Percentiles rank a stretch among this genome's conserved stretches.
Evolutionary conservation across 2,888 invertebrate genomes (phyloP).

Genomic region (Rhyacophila evoluta): DNA sequence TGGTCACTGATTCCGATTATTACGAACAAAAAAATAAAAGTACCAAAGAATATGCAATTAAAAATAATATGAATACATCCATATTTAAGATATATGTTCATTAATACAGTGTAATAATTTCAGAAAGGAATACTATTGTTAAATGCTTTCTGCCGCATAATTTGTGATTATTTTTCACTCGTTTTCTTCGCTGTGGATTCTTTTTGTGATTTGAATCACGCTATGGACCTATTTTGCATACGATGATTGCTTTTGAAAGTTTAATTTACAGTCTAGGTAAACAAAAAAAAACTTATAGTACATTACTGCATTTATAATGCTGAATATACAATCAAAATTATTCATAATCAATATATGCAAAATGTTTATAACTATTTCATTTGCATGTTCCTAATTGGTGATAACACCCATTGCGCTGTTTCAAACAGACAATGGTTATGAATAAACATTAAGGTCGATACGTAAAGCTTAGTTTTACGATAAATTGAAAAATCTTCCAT

Average conservation of each 20-base stretch:
- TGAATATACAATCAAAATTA: background rate
- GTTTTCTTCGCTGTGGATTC: background rate
- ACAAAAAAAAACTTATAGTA: background rate
- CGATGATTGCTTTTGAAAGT: slow-evolving; percentile 37
- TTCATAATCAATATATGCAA: no score
- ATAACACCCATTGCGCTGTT: no score
- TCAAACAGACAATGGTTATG: no score
- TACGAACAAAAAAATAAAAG: background rate
- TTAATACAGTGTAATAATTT: slow-evolving; percentile 9
- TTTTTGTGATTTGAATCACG: slow-evolving; percentile 40
- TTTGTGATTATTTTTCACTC: background rate
- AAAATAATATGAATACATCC: background rate
- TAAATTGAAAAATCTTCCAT: no score
- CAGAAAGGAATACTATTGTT: slow-evolving; percentile 5
- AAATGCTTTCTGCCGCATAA: slow-evolving; percentile 17
- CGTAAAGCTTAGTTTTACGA: no score
- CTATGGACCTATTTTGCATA: slow-evolving; percentile 40
- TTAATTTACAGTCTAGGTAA: slow-evolving; percentile 37
- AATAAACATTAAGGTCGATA: no score
- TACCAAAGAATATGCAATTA: background rate
- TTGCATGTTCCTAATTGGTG: no score
- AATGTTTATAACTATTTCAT: no score
- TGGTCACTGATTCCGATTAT: background rate
- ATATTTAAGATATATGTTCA: background rate
- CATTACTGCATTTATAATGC: background rate